Evolutionary conservation across 2,113 vertebrate genomes (phyloP).

Genomic region (Silurus meridionalis): DNA sequence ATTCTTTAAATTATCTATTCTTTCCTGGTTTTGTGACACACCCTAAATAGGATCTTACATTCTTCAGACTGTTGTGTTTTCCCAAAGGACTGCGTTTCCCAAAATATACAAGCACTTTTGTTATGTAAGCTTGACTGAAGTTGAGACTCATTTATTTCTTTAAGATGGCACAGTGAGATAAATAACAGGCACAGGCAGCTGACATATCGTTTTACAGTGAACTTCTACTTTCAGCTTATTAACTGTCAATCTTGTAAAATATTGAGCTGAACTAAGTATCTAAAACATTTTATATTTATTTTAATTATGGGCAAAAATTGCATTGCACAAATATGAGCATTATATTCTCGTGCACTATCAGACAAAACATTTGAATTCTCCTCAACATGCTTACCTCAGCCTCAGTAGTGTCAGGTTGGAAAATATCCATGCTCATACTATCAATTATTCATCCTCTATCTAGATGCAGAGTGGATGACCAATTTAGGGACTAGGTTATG

Average conservation of each 20-base stretch:
- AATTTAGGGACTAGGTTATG: background rate
- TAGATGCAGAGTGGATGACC: background rate
- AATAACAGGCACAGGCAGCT: conserved; percentile 7
- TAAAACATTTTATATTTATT: background rate
- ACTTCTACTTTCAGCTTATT: conserved; percentile 7
- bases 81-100: background rate
- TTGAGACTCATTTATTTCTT: background rate
- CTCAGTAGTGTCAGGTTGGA: conserved; percentile 35
- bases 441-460: conserved; percentile 49
- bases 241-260: background rate
- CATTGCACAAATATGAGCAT: background rate
- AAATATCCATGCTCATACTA: conserved; percentile 20
- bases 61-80: background rate
- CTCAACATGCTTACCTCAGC: conserved; percentile 1
- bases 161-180: background rate
- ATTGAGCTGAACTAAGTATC: background rate
- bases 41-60: background rate
- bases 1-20: background rate
- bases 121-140: conserved; percentile 2
- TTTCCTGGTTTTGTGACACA: background rate
- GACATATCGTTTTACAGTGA: background rate
- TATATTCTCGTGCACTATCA: background rate
- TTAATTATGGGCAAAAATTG: background rate
- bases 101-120: background rate
- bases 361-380: background rate